Conservation (phyloP, 2,113 vertebrate species). For the Silurus meridionalis region DNA sequence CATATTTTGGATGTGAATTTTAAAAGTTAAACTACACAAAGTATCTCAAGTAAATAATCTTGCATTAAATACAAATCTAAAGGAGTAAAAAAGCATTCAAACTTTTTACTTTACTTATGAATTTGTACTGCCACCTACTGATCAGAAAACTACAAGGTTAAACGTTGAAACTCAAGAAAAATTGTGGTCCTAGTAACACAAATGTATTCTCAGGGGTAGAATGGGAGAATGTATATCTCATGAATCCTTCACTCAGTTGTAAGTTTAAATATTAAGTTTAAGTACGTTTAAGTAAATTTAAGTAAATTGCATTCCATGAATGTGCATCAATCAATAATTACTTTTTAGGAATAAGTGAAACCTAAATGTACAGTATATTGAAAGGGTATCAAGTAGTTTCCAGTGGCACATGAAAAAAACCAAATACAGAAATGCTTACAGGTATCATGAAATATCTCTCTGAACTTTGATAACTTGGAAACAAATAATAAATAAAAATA, state of each 20-base stretch:
- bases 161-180: background rate
- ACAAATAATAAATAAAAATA: too few species aligned
- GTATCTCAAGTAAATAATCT: background rate
- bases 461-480: background rate
- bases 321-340: background rate
- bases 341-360: background rate
- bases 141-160: background rate
- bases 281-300: background rate
- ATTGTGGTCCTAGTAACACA: background rate
- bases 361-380: too few species aligned
- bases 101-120: background rate
- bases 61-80: background rate
- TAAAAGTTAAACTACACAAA: background rate
- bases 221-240: background rate
- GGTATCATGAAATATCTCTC: background rate
- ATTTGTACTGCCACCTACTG: constrained; percentile 49
- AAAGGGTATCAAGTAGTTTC: too few species aligned
- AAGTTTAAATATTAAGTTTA: too few species aligned
- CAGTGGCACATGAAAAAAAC: too few species aligned
- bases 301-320: background rate
- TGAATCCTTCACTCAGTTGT: background rate
- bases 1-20: background rate
- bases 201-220: background rate
- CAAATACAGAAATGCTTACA: background rate
- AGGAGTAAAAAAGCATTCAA: background rate